Percentiles rank a stretch among this genome's conserved stretches.
Evolutionary conservation across 1,140 invertebrate species (phyloP).

Genomic region (Pogonomyrmex barbatus): DNA sequence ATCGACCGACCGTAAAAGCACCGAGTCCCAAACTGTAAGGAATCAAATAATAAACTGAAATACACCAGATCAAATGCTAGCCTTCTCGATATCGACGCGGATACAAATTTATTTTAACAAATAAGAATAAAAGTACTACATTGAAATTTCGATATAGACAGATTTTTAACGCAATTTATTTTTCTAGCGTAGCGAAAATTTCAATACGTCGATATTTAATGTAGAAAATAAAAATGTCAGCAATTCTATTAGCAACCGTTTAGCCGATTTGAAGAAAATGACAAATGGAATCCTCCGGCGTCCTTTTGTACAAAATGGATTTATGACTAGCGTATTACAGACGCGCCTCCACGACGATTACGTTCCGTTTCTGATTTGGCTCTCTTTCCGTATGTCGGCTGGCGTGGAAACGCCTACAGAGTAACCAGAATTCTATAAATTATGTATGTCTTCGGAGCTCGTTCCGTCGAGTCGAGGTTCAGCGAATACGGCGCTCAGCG

Average conservation of each 20-base stretch:
- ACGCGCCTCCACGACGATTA: neutral
- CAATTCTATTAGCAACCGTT: neutral
- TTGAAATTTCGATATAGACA: neutral
- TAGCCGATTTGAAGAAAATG: neutral
- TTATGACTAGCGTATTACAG: neutral
- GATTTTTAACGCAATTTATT: neutral
- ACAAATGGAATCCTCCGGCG: neutral
- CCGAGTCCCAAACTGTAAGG: neutral
- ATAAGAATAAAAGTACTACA: neutral
- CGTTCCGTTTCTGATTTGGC: conserved; percentile 20
- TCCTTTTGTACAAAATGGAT: neutral
- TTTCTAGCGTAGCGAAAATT: neutral
- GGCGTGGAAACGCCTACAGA: neutral
- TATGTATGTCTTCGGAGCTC: conserved; percentile 2
- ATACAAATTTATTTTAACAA: neutral
- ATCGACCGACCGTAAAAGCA: neutral
- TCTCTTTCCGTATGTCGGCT: neutral
- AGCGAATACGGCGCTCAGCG: conserved; percentile 69
- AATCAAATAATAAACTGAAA: conserved; percentile 19
- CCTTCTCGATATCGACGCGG: neutral
- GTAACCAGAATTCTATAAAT: neutral
- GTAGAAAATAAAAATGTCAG: neutral
- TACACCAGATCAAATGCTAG: conserved; percentile 29
- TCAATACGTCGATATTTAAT: neutral
- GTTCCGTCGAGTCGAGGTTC: neutral